These are phyloP conservation scores for Drosophila conformis DNA, from an alignment of 2,888 invertebrate species.

Conservation along the genomic window DNA sequence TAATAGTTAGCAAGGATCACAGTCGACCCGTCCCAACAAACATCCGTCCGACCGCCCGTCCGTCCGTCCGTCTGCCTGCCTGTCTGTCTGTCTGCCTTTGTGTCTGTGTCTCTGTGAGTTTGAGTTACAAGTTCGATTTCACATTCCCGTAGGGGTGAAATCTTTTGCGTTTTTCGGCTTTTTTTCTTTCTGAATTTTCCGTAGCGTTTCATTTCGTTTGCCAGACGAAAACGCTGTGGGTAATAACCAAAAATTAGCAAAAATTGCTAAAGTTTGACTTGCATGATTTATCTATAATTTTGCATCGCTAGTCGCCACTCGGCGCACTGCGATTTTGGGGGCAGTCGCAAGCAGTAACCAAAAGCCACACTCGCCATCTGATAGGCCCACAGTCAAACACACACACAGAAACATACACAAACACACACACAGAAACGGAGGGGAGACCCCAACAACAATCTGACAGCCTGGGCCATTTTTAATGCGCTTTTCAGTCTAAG, in stretches of 20 bases:
- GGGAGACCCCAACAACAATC: constrained; percentile 37
- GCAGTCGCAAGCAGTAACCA: constrained; percentile 22
- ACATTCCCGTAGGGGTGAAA: constrained; percentile 81
- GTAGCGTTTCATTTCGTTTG: constrained; percentile 57
- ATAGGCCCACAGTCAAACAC: constrained; percentile 68
- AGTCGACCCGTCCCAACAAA: constrained; percentile 27
- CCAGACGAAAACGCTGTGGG: constrained; percentile 68
- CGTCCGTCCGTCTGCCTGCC: neutral
- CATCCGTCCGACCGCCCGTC: neutral
- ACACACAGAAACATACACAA: constrained; percentile 47
- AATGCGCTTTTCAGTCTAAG: constrained; percentile 74
- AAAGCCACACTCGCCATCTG: constrained; percentile 72
- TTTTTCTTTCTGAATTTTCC: constrained; percentile 24
- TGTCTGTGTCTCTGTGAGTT: constrained; percentile 23
- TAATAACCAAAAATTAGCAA: constrained; percentile 82
- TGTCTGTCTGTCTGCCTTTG: neutral
- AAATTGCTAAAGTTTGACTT: constrained; percentile 82
- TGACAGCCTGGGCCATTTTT: constrained; percentile 75
- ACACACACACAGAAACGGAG: constrained; percentile 1
- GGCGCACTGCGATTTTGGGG: constrained; percentile 33
- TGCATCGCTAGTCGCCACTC: constrained; percentile 71
- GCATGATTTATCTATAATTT: constrained; percentile 82
- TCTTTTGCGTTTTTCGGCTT: constrained; percentile 56
- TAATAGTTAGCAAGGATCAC: constrained; percentile 63
- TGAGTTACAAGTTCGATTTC: constrained; percentile 77